Evolutionary conservation across 30 jellyfish, hydroid and myxozoan species (phyloP), one percentile per base, ranked within the genome.

Genomic region (Euphysa ruthae): DNA sequence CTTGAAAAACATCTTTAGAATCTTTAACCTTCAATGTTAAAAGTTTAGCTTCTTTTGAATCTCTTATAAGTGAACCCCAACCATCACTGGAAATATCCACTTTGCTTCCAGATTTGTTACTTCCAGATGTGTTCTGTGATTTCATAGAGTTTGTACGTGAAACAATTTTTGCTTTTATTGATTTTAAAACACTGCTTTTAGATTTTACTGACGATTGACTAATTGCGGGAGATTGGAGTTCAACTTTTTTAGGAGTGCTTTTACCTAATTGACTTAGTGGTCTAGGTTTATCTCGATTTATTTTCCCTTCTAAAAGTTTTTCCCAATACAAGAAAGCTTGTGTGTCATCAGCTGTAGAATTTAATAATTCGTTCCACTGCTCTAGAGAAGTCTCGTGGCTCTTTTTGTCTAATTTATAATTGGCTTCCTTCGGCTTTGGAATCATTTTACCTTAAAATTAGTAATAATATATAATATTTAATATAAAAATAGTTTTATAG

Each of bases 1-100:
- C 93, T 35, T 89, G 73, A 15, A 83, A 42, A 12, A 68, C 73
- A 25, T 68, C 57, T 31, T 74, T 81, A 43, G 74, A 66, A 34
- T 90, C 69, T 76, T 19, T 26, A 13, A 73, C 54, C 21, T 60
- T 73, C 69, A 73, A 31, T 7, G 32, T 15, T 4, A 73, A 7
- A 3, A 68, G 30, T 43, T 52, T 68, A 4, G 42, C 32, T 20
- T 68, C 80, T 20, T 43, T 32, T 16, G 69, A 24, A 42, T 34
- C 24, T 14, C 33, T 35, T 18, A 63, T 25, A 24, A 63, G 15
- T 4, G 57, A 33, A 63, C 31, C 77, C 57, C 62, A 22, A 16
- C 30, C 24, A 3, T 63, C 77, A 18, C 18, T 15, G 20, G 56
- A 30, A 13, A 63, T 7, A 19, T 56, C 31, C 22, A 22, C 69